These are phyloP conservation scores for Zaprionus africanus DNA, from an alignment of 1,140 invertebrate genomes.

Conservation along the genomic window DNA sequence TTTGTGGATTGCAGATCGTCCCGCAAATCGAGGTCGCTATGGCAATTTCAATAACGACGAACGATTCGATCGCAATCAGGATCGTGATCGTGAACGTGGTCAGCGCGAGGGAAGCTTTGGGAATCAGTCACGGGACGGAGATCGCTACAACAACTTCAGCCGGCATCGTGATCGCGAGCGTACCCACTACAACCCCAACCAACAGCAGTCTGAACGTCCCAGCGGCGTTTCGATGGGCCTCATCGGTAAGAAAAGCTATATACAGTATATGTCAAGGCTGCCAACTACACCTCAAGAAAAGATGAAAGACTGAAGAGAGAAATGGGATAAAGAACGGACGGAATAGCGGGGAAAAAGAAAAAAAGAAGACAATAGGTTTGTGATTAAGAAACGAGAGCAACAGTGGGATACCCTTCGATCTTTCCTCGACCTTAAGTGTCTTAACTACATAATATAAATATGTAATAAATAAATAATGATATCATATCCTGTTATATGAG, in stretches of 20 bases:
- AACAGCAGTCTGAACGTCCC: constrained; percentile 71
- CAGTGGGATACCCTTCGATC: too few relatives aligned
- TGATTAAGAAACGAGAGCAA: too few relatives aligned
- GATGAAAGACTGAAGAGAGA: neutral
- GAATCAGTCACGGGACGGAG: constrained; percentile 83
- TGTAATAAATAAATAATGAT: too few relatives aligned
- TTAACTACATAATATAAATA: too few relatives aligned
- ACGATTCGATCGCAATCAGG: constrained; percentile 75
- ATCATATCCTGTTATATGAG: too few relatives aligned
- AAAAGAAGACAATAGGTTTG: too few relatives aligned
- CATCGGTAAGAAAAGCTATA: constrained; percentile 49
- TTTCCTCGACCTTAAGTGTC: too few relatives aligned
- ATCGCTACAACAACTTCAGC: constrained; percentile 81
- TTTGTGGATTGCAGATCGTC: constrained; percentile 61
- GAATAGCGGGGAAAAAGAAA: too few relatives aligned
- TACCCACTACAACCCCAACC: constrained; percentile 76
- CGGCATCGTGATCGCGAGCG: constrained; percentile 83
- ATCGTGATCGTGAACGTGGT: constrained; percentile 74
- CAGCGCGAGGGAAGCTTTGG: constrained; percentile 81
- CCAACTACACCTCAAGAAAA: too few relatives aligned
- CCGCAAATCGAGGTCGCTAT: constrained; percentile 82
- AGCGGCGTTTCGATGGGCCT: constrained; percentile 57
- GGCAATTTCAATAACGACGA: constrained; percentile 83
- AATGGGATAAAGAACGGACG: too few relatives aligned
- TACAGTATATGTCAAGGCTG: neutral